phyloP scores from a whole-genome alignment of 2,113 vertebrate genomes.

The Crocuta crocuta region DNA sequence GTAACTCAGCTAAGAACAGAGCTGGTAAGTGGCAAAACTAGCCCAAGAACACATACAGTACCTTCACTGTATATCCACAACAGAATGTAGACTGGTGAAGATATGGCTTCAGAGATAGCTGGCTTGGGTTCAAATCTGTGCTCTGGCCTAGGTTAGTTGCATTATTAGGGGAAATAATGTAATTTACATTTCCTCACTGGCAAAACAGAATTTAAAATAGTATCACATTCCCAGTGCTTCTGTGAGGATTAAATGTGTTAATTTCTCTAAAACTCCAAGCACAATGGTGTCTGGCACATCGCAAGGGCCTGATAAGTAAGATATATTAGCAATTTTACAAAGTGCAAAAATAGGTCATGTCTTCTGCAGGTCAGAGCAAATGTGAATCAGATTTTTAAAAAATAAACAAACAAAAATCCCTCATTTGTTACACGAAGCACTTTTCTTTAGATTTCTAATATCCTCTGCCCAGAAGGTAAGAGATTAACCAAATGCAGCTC shows the following conservation, averaged over 20 bases:
- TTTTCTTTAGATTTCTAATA: not conserved
- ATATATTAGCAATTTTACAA: not conserved
- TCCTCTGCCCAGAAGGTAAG: not conserved
- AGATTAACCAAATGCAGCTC: not conserved
- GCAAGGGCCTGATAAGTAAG: not conserved
- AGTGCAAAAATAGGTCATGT: not conserved
- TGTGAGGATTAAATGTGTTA: not conserved
- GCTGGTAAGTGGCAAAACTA: not conserved
- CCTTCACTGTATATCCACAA: no score
- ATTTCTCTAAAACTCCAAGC: not conserved
- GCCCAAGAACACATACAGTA: no score
- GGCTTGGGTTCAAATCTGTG: not conserved
- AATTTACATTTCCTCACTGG: not conserved
- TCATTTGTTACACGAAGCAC: not conserved
- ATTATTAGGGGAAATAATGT: not conserved
- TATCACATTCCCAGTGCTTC: not conserved
- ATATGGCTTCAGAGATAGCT: not conserved
- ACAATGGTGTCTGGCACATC: not conserved
- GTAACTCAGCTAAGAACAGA: not conserved
- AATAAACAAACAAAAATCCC: not conserved
- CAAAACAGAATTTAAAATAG: constrained; percentile 7
- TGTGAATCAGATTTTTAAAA: not conserved
- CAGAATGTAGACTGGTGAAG: accelerated
- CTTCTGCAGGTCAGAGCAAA: not conserved
- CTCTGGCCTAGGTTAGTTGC: not conserved